Conservation (phyloP, 2,113 vertebrate species). For the Bombycilla garrulus region DNA sequence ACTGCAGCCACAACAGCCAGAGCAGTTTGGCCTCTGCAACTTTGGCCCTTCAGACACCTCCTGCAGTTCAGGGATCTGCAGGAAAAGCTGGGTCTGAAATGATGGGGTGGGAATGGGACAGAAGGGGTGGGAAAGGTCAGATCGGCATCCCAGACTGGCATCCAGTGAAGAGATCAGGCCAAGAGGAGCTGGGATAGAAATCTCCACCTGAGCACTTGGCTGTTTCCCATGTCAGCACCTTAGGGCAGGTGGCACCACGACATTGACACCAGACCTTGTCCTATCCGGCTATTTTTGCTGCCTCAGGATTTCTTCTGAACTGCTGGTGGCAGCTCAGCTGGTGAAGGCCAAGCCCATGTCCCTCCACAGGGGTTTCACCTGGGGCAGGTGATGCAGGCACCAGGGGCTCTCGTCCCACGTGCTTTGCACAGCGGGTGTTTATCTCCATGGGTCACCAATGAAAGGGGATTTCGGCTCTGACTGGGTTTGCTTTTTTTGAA, state of each 20-base stretch:
- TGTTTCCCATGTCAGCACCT: accelerated
- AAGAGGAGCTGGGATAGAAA: background rate
- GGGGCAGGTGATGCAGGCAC: accelerated
- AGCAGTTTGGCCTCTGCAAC: background rate
- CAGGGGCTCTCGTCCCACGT: accelerated
- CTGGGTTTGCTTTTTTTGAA: background rate
- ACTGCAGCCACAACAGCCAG: accelerated
- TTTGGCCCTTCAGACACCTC: background rate
- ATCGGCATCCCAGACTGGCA: background rate
- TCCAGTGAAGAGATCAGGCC: background rate
- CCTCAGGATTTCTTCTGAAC: background rate
- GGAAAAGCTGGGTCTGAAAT: background rate
- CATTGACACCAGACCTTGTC: background rate
- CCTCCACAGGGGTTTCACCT: background rate
- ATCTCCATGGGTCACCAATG: background rate
- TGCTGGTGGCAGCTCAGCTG: background rate
- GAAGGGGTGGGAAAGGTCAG: background rate
- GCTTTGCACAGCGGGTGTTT: accelerated
- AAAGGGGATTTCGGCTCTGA: background rate
- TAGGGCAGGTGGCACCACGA: background rate
- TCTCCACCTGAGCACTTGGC: too few relatives aligned
- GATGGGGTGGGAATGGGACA: background rate
- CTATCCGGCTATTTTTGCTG: background rate
- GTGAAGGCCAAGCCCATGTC: accelerated
- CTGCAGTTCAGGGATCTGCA: background rate